Evolutionary conservation across 2,888 invertebrate species (phyloP).

Genomic region (Phyto melanocephala): DNA sequence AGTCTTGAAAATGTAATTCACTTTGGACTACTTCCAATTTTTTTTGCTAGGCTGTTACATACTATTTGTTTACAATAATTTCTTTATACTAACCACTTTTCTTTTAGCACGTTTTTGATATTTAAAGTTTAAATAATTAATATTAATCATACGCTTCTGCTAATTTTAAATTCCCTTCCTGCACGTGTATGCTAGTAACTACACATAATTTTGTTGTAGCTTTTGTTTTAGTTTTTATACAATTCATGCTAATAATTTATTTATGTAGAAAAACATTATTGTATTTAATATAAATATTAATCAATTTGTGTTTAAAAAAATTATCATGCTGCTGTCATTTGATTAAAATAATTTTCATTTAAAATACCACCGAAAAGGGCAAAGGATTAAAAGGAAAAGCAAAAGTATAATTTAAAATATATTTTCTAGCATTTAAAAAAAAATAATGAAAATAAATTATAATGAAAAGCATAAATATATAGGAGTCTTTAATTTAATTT

Average conservation of each 20-base stretch:
- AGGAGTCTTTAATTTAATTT: too few relatives aligned
- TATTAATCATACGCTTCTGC: neutral
- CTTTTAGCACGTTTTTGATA: too few relatives aligned
- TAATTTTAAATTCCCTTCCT: neutral
- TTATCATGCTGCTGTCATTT: conserved; percentile 9
- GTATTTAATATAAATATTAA: conserved; percentile 16
- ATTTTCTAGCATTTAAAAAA: too few relatives aligned
- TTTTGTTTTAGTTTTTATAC: neutral
- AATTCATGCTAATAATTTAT: conserved; percentile 12
- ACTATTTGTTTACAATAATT: too few relatives aligned
- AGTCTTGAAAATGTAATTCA: too few relatives aligned
- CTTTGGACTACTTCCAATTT: too few relatives aligned
- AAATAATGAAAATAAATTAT: neutral
- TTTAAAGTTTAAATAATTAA: neutral
- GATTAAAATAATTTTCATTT: conserved; percentile 6
- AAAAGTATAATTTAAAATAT: too few relatives aligned
- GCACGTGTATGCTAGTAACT: neutral
- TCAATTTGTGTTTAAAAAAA: conserved; percentile 8
- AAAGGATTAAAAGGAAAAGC: neutral
- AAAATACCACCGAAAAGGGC: neutral
- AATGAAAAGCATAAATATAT: too few relatives aligned
- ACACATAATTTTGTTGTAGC: too few relatives aligned
- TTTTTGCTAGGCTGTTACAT: too few relatives aligned
- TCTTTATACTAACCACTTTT: too few relatives aligned
- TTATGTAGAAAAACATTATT: conserved; percentile 6